Evolutionary conservation across 2,888 invertebrate species (phyloP).

Genomic region (Drosophila fulvimacula): DNA sequence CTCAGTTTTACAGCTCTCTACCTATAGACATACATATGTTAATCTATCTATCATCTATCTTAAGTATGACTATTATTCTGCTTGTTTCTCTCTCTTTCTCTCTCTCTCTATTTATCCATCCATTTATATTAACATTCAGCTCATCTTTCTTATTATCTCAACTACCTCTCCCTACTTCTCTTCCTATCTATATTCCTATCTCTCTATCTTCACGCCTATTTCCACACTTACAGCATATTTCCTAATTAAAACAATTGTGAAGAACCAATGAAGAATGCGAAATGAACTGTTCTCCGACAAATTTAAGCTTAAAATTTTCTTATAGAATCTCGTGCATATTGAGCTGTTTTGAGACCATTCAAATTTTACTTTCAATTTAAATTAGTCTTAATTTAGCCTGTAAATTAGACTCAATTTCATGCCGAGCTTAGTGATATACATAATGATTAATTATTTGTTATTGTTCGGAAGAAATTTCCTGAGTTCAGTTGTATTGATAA

Average conservation of each 20-base stretch:
- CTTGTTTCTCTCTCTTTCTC: background rate
- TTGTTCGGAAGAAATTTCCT: slow-evolving; percentile 10
- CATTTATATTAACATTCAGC: background rate
- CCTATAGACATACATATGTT: too few relatives aligned
- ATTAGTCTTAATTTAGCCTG: slow-evolving; percentile 12
- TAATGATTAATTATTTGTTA: slow-evolving; percentile 20
- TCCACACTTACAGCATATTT: background rate
- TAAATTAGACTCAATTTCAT: slow-evolving; percentile 23
- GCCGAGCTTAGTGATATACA: slow-evolving; percentile 10
- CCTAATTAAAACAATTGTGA: slow-evolving; percentile 22
- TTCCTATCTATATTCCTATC: background rate
- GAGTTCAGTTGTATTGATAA: slow-evolving; percentile 1
- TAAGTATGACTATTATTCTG: too few relatives aligned
- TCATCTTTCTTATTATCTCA: background rate
- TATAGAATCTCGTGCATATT: background rate
- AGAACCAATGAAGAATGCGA: slow-evolving; percentile 2
- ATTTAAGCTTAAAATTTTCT: background rate
- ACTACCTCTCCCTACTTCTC: background rate
- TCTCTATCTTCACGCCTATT: background rate
- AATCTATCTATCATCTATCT: too few relatives aligned
- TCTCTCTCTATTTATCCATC: background rate
- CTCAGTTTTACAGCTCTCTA: background rate
- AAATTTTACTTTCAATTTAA: slow-evolving; percentile 15
- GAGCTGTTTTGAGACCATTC: background rate
- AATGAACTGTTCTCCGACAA: background rate